Percentiles rank a stretch among this genome's conserved stretches.
phyloP scores from a whole-genome alignment of 2,888 invertebrate genomes.

The Plebejus argus region DNA sequence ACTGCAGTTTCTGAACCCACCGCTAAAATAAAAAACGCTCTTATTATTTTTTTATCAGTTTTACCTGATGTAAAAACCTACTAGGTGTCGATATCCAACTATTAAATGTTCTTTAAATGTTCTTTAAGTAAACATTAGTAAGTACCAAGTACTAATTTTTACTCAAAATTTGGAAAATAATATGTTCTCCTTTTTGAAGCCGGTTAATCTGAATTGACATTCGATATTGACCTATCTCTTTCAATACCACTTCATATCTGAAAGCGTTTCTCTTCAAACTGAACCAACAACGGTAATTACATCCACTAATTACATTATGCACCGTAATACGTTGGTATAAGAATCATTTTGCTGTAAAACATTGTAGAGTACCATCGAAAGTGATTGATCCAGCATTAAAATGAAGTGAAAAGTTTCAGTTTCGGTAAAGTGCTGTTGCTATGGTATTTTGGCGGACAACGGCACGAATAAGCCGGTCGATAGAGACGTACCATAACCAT shows the following conservation, averaged over 20 bases:
- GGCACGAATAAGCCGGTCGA: no score
- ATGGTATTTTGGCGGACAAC: neutral
- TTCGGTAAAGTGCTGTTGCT: neutral
- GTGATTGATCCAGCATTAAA: conserved; percentile 5
- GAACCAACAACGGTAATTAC: conserved; percentile 6
- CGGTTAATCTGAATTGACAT: neutral
- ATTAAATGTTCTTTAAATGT: no score
- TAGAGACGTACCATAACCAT: no score
- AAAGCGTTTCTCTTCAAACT: conserved; percentile 16
- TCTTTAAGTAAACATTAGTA: no score
- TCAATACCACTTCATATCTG: conserved; percentile 2
- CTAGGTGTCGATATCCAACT: no score
- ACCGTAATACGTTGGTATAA: neutral
- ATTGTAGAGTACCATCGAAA: neutral
- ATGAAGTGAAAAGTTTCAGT: neutral
- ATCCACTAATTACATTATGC: neutral
- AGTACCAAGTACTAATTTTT: no score
- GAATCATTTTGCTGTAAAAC: neutral
- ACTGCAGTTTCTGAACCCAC: no score
- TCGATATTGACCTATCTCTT: conserved; percentile 17
- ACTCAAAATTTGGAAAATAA: no score
- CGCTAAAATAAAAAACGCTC: no score
- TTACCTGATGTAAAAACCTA: no score
- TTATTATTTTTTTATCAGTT: no score
- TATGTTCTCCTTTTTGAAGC: no score